phyloP scores from a whole-genome alignment of 23 tunicate species.

The Halocynthia roretzi region DNA sequence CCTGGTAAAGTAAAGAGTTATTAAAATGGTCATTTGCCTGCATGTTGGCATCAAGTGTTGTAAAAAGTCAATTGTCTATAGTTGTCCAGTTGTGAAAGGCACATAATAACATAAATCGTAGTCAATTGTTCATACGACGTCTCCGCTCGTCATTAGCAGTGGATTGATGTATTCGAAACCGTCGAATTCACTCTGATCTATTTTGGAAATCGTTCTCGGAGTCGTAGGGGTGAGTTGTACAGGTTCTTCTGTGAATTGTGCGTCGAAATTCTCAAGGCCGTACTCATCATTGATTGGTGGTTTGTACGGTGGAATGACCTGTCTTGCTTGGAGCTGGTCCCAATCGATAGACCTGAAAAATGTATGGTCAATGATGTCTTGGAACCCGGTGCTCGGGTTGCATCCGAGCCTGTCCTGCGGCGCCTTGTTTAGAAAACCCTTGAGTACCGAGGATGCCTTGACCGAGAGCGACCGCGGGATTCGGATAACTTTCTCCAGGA shows the following conservation, averaged over 20 bases:
- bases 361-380: constrained; percentile 82
- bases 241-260: constrained; percentile 98
- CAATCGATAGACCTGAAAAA: constrained; percentile 84
- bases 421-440: constrained; percentile 90
- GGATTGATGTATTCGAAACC: constrained; percentile 99
- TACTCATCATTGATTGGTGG: constrained; percentile 85
- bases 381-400: constrained; percentile 77
- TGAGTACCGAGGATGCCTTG: constrained; percentile 79
- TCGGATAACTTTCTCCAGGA: constrained; percentile 92
- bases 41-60: no score
- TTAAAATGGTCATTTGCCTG: no score
- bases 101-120: background rate
- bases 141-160: constrained; percentile 89
- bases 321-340: constrained; percentile 67
- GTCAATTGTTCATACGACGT: constrained; percentile 37
- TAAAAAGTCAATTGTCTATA: no score
- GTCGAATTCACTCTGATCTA: constrained; percentile 86
- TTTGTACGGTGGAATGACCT: constrained; percentile 90
- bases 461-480: constrained; percentile 92
- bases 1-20: no score
- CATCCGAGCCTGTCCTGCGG: constrained; percentile 96
- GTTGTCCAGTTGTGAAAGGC: no score
- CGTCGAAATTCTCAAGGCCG: constrained; percentile 96
- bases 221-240: constrained; percentile 80
- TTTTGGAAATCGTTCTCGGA: constrained; percentile 29